Percentiles rank a stretch among this genome's conserved stretches.
phyloP scores from a whole-genome alignment of 2,797 vertebrate species.

The Prionace glauca region DNA sequence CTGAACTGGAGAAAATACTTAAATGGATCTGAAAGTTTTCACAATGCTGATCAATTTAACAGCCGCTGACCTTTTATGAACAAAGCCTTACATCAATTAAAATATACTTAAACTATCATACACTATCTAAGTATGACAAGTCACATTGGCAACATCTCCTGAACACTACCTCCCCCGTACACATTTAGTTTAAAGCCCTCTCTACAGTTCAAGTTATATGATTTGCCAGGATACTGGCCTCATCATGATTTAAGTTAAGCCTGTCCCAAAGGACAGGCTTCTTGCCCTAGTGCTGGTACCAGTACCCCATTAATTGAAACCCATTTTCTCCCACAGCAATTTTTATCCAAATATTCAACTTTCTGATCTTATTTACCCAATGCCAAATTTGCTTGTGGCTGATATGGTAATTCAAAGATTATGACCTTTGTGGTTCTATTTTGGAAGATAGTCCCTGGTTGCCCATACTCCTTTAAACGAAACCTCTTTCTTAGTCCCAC shows the following conservation, averaged over 20 bases:
- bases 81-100: too few relatives aligned
- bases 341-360: not conserved
- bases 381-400: not conserved
- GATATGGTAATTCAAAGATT: not conserved
- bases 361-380: not conserved
- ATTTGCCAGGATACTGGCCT: not conserved
- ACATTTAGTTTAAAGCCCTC: not conserved
- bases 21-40: too few relatives aligned
- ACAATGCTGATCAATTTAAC: too few relatives aligned
- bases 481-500: not conserved
- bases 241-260: not conserved
- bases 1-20: too few relatives aligned
- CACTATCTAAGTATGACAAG: too few relatives aligned
- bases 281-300: not conserved
- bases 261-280: not conserved
- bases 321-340: not conserved
- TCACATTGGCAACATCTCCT: too few relatives aligned
- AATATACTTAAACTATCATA: too few relatives aligned
- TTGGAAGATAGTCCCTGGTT: not conserved
- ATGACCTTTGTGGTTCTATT: not conserved
- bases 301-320: not conserved
- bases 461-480: not conserved
- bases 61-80: too few relatives aligned
- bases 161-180: too few relatives aligned
- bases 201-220: not conserved